phyloP scores from a whole-genome alignment of 2,797 vertebrate genomes.

The Acanthornis magna region DNA sequence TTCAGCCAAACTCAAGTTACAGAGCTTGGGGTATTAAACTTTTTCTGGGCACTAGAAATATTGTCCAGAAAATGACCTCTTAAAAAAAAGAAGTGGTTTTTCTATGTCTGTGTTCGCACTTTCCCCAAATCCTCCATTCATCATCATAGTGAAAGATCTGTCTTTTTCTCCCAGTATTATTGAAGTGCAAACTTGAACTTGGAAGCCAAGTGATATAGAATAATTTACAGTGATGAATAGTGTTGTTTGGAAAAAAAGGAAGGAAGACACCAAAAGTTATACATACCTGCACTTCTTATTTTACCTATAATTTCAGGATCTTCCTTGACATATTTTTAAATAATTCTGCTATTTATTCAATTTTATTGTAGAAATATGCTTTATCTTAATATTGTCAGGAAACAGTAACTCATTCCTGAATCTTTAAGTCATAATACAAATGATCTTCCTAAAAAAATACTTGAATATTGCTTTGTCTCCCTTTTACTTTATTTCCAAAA shows the following conservation, averaged over 20 bases:
- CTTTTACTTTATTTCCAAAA: neutral
- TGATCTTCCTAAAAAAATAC: neutral
- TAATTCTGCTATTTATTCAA: neutral
- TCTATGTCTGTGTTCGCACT: neutral
- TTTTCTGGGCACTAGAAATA: conserved; percentile 1
- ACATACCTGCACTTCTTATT: neutral
- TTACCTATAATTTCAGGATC: neutral
- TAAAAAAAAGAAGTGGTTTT: conserved; percentile 42
- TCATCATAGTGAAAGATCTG: neutral
- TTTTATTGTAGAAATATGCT: neutral
- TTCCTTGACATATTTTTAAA: neutral
- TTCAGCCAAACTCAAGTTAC: neutral
- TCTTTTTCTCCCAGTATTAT: neutral
- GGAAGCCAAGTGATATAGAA: neutral
- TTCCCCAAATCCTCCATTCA: neutral
- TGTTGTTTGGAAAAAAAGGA: neutral
- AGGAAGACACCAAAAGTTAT: rapidly evolving
- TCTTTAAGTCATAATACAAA: neutral
- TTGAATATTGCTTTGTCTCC: neutral
- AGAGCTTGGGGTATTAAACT: conserved; percentile 4
- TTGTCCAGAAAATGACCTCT: conserved; percentile 40
- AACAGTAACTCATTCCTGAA: neutral
- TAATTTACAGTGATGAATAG: neutral
- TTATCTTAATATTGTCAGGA: neutral
- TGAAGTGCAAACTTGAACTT: neutral